phyloP scores from a whole-genome alignment of 2,888 invertebrate genomes.

The Lissocephala sabroskyi region DNA sequence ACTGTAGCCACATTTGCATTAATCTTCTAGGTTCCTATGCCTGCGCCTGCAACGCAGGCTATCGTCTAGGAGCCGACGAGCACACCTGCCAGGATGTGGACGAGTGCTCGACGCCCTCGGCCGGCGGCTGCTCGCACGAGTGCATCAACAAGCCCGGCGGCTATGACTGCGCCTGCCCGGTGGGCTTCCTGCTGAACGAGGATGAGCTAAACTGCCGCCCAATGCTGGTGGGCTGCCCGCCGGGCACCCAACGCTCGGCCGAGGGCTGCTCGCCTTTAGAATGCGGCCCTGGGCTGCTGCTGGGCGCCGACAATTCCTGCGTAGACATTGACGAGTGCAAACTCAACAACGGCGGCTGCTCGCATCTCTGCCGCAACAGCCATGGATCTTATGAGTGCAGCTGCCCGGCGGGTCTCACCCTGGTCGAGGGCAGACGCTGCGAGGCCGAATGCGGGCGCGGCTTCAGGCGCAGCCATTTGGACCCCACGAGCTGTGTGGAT shows the following conservation, averaged over 20 bases:
- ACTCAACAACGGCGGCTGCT: conserved; percentile 69
- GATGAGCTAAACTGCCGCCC: conserved; percentile 58
- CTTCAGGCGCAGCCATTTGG: conserved; percentile 60
- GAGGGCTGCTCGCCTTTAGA: conserved; percentile 52
- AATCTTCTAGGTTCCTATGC: conserved; percentile 75
- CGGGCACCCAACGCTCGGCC: conserved; percentile 53
- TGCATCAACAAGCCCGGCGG: conserved; percentile 75
- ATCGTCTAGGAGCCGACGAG: conserved; percentile 66
- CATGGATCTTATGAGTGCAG: conserved; percentile 75
- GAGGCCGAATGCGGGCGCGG: conserved; percentile 71
- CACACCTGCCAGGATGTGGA: conserved; percentile 72
- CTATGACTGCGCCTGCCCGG: conserved; percentile 75
- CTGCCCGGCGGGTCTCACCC: conserved; percentile 74
- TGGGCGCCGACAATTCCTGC: conserved; percentile 72
- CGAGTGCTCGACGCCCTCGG: conserved; percentile 69
- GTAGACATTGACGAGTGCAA: conserved; percentile 74
- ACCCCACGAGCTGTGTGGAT: conserved; percentile 68
- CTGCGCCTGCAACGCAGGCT: conserved; percentile 73
- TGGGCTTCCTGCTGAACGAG: conserved; percentile 71
- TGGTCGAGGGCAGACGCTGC: conserved; percentile 70
- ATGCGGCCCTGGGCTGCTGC: conserved; percentile 72
- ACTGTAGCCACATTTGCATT: conserved; percentile 75
- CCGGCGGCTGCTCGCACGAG: conserved; percentile 73
- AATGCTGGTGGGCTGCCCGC: conserved; percentile 50
- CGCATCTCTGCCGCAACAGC: conserved; percentile 69